Percentiles rank a stretch among this genome's conserved stretches.
phyloP scores from a whole-genome alignment of 2,797 vertebrate genomes.

The Spheniscus humboldti region DNA sequence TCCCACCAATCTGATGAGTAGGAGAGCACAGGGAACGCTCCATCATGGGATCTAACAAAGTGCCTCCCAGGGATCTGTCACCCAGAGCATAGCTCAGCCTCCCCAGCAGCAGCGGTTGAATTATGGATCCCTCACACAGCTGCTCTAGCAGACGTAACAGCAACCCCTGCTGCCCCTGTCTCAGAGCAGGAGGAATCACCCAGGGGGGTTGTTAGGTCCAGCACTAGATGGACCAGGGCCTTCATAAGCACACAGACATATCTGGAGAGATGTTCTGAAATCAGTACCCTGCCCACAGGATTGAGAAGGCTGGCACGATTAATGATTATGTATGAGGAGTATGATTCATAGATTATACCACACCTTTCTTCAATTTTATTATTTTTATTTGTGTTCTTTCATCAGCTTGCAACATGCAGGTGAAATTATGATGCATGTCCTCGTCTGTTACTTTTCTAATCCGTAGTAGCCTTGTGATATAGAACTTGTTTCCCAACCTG shows the following conservation, averaged over 20 bases:
- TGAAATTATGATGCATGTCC: conserved; percentile 62
- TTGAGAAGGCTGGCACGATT: background rate
- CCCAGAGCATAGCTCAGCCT: background rate
- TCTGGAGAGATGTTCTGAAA: background rate
- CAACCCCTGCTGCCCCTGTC: background rate
- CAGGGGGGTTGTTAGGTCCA: background rate
- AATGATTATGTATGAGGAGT: background rate
- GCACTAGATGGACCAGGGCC: background rate
- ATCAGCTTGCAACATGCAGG: conserved; percentile 42
- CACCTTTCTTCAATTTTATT: conserved; percentile 69
- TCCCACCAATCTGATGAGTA: background rate
- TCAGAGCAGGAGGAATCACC: background rate
- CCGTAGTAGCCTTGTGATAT: conserved; percentile 44
- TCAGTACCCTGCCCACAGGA: background rate
- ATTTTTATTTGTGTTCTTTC: background rate
- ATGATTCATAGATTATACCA: background rate
- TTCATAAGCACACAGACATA: background rate
- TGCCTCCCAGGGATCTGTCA: background rate
- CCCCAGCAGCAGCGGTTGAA: background rate
- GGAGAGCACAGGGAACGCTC: background rate
- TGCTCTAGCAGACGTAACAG: background rate
- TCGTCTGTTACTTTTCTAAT: conserved; percentile 62
- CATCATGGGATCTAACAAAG: background rate
- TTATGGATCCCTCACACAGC: background rate
- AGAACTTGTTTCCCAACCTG: conserved; percentile 28